Conservation (phyloP, 2,888 invertebrate genomes). For the Cylindroiulus punctatus region DNA sequence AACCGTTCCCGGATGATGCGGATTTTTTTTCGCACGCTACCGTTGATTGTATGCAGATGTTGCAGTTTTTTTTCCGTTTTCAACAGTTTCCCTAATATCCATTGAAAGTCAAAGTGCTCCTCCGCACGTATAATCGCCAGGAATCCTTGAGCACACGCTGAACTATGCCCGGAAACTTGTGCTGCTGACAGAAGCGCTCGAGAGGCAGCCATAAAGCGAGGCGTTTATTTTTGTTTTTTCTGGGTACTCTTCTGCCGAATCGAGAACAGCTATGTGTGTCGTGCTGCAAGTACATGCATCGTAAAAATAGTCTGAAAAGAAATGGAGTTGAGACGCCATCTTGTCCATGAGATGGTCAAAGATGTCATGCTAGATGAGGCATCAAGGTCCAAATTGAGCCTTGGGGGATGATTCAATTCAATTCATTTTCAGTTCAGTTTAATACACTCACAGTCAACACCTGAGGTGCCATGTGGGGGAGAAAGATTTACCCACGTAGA, state of each 20-base stretch:
- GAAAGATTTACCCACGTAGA: too few relatives aligned
- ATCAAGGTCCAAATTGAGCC: too few relatives aligned
- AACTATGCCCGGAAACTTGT: neutral
- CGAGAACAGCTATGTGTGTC: neutral
- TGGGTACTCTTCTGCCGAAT: neutral
- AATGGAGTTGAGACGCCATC: neutral
- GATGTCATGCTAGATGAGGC: neutral
- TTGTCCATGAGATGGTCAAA: neutral
- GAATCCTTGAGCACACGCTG: neutral
- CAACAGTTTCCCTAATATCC: neutral
- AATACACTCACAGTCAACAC: too few relatives aligned
- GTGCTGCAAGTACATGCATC: neutral
- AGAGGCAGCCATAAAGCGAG: neutral
- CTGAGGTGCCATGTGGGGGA: too few relatives aligned
- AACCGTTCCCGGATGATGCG: neutral
- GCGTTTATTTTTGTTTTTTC: slow-evolving; percentile 1
- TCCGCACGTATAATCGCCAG: neutral
- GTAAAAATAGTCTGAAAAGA: neutral
- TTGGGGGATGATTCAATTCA: too few relatives aligned
- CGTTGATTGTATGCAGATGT: slow-evolving; percentile 1
- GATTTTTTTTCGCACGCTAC: neutral
- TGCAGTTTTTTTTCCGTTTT: neutral
- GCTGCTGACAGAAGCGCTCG: neutral
- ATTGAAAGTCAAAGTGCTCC: neutral
- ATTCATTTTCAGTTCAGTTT: too few relatives aligned